phyloP scores from a whole-genome alignment of 2,113 vertebrate species.

The Regulus satrapa region DNA sequence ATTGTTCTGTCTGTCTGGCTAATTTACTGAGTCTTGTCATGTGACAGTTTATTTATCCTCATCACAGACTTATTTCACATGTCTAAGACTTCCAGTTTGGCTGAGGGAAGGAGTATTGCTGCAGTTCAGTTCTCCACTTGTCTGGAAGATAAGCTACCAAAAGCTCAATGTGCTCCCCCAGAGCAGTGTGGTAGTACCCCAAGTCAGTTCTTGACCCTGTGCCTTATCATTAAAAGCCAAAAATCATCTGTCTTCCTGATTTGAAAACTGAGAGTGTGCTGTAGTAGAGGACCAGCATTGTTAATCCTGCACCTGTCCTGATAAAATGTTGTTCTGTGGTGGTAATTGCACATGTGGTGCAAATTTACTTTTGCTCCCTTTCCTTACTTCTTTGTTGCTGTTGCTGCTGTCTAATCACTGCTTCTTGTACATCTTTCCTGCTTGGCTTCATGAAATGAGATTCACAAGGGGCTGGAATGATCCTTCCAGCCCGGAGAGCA shows the following conservation, averaged over 20 bases:
- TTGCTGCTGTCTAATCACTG: background rate
- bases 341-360: background rate
- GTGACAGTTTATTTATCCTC: background rate
- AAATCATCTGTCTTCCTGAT: background rate
- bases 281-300: background rate
- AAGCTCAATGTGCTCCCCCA: fast-evolving
- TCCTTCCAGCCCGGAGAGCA: background rate
- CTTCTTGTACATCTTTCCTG: background rate
- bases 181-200: background rate
- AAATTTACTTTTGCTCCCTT: background rate
- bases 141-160: background rate
- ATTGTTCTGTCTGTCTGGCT: background rate
- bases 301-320: background rate
- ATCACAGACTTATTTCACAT: background rate
- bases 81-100: background rate
- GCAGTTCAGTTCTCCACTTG: background rate
- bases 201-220: background rate
- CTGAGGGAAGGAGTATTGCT: background rate
- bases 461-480: background rate
- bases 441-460: background rate
- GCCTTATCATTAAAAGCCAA: background rate
- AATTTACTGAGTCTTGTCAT: background rate
- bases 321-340: background rate
- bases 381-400: background rate
- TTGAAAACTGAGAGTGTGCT: background rate